A percentile compares a stretch with the other conserved stretches of the same genome.
Evolutionary conservation across 2,113 vertebrate genomes (phyloP).

Genomic region (Melanocharis versteri): DNA sequence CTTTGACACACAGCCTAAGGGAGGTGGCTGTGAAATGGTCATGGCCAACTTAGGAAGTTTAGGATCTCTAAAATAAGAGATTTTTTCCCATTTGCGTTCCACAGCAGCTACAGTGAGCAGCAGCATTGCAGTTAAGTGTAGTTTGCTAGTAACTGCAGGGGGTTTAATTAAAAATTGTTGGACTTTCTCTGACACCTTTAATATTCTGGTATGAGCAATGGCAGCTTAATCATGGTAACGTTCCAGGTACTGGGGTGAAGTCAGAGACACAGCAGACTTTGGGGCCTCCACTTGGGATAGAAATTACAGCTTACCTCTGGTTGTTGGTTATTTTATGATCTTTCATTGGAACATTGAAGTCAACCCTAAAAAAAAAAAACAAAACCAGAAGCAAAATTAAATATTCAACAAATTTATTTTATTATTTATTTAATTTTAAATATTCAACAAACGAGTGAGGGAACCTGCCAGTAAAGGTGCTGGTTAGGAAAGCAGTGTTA

Average conservation of each 20-base stretch:
- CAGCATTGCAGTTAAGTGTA: background rate
- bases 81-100: background rate
- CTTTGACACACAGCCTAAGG: background rate
- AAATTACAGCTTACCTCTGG: slow-evolving; percentile 83
- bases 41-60: background rate
- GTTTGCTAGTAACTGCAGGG: background rate
- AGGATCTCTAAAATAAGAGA: background rate
- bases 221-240: background rate
- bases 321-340: slow-evolving; percentile 96
- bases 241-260: background rate
- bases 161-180: background rate
- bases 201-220: background rate
- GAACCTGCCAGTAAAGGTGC: background rate
- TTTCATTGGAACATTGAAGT: slow-evolving; percentile 99
- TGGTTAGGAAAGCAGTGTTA: background rate
- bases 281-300: background rate
- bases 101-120: background rate
- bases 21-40: background rate
- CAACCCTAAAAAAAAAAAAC: slow-evolving; percentile 78
- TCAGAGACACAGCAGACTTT: background rate
- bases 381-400: background rate
- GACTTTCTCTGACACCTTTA: background rate
- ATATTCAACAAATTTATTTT: background rate
- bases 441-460: background rate
- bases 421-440: background rate